Evolutionary conservation across 2,888 invertebrate species (phyloP), one percentile per base, ranked within the genome.

Genomic region (Ochropleura plecta): DNA sequence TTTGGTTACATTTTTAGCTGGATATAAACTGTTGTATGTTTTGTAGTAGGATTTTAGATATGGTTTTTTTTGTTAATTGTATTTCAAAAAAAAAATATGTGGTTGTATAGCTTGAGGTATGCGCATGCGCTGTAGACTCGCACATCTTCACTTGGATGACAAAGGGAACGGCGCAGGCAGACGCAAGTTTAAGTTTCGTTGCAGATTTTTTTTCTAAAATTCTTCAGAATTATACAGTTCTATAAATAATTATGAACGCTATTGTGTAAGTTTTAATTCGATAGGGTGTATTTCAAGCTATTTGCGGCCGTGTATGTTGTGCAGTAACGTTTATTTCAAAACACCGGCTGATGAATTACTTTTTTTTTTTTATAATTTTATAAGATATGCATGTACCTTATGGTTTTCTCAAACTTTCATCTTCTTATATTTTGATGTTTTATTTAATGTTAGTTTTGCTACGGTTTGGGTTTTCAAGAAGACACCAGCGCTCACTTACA

Each of bases 1-100:
- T 55, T 64, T 10, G 30, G 46, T 8, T 55, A 16, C 14, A 16
- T 12, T 42, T 44, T 51, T 2, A 40, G 55, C 0, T 69, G 53
- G 68, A 69, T 73, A 49, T 66, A 53, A 73, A 51, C 9, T 44
- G 10, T 49, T 42, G 14, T 3, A 18, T 14, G 5, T 49, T 30
- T 12, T 44, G 8, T 20, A 16, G 44, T 30, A 51, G 40, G 53
- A 53, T 8, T 30, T 20, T 6, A 9, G 30, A 48, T 51, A 8
- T 8, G 12, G 12, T 10, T 20, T 5, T 55, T 55, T 55, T 55
- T 10, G 10, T 55, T n/a, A 10, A 53, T 53, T n/a, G 44, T 60
- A 40, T 51, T 70, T 46, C 44, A 2, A n/a, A 70, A 5, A 49
- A 40, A 18, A 14, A 53, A n/a, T 30, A 18, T 46, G n/a, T 20